phyloP scores from a whole-genome alignment of 1,140 invertebrate genomes.

The Metopolophium dirhodum region DNA sequence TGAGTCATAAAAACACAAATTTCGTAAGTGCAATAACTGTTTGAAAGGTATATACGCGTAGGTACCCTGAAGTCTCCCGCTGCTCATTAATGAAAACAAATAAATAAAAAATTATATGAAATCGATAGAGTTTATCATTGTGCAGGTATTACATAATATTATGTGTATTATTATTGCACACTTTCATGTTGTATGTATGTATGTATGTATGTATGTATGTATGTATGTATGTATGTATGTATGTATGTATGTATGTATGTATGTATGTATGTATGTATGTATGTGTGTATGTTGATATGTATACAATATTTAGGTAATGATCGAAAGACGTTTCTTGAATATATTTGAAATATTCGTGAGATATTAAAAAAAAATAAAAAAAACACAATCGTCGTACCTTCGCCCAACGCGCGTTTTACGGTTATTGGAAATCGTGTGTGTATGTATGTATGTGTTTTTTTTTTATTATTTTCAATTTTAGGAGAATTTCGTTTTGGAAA shows the following conservation, averaged over 20 bases:
- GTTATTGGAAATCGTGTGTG: constrained; percentile 38
- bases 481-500: background rate
- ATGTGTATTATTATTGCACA: background rate
- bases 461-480: constrained; percentile 42
- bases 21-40: background rate
- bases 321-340: constrained; percentile 11
- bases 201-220: background rate
- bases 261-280: background rate
- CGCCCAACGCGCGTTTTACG: background rate
- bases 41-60: background rate
- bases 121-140: background rate
- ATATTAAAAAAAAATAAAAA: constrained; percentile 29
- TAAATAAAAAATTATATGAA: background rate
- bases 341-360: constrained; percentile 26
- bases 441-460: background rate
- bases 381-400: background rate
- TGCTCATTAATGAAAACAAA: background rate
- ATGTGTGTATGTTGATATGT: background rate
- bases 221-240: background rate
- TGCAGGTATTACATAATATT: background rate
- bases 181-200: no score
- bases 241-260: background rate
- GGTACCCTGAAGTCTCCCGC: background rate
- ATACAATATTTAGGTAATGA: constrained; percentile 12
- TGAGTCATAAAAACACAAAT: background rate